Percentiles rank a stretch among this genome's conserved stretches.
Conservation (phyloP, 2,888 invertebrate species). For the Eledona agricola region DNA sequence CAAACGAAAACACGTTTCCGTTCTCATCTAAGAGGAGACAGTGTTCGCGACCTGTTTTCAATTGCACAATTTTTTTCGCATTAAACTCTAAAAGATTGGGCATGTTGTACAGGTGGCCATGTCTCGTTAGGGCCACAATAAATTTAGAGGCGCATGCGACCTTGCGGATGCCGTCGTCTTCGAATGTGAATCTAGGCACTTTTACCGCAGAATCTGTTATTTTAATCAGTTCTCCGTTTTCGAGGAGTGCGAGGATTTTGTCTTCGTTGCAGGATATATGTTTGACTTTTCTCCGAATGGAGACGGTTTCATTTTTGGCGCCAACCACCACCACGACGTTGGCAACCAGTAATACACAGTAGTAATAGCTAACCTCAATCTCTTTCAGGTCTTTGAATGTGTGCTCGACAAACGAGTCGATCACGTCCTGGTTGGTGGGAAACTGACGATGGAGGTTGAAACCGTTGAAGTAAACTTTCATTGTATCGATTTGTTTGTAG, state of each 20-base stretch:
- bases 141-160: conserved; percentile 64
- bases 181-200: conserved; percentile 42
- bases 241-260: conserved; percentile 48
- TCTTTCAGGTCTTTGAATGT: conserved; percentile 44
- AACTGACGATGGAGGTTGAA: conserved; percentile 61
- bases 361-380: conserved; percentile 51
- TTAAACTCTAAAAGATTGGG: conserved; percentile 69
- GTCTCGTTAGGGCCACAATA: conserved; percentile 61
- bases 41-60: conserved; percentile 85
- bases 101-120: conserved; percentile 69
- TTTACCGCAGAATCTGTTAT: conserved; percentile 38
- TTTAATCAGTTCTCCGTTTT: conserved; percentile 49
- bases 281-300: conserved; percentile 14
- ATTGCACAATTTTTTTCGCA: conserved; percentile 68
- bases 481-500: conserved; percentile 54
- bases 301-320: conserved; percentile 26
- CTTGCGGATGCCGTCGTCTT: conserved; percentile 56
- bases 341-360: conserved; percentile 38
- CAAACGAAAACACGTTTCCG: conserved; percentile 84
- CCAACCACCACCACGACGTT: conserved; percentile 34
- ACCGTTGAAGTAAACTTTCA: conserved; percentile 59
- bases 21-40: conserved; percentile 72
- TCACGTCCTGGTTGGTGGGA: conserved; percentile 38
- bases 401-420: conserved; percentile 47
- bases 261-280: conserved; percentile 50